Evolutionary conservation across 2,113 vertebrate species (phyloP).

Genomic region (Macaca fascicularis): T2T-MFA8v1.1 NC_088379.1:124741501-124742000

Average conservation of each 20-base stretch:
- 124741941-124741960: not conserved
- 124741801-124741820: not conserved
- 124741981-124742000: not conserved
- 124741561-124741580: too few relatives aligned
- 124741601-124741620: too few relatives aligned
- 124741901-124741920: not conserved
- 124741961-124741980: not conserved
- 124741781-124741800: too few relatives aligned
- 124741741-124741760: not conserved
- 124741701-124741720: not conserved
- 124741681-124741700: not conserved
- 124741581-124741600: too few relatives aligned
- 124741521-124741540: too few relatives aligned
- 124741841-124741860: not conserved
- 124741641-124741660: too few relatives aligned
- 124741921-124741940: not conserved
- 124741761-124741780: not conserved
- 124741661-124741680: not conserved
- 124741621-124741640: too few relatives aligned
- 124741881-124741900: not conserved
- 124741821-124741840: not conserved
- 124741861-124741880: not conserved
- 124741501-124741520: too few relatives aligned
- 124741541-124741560: too few relatives aligned
- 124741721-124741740: not conserved